These are phyloP conservation scores for Drosophila grimshawi DNA, from an alignment of 1,140 invertebrate genomes.

Conservation along the genomic window DNA sequence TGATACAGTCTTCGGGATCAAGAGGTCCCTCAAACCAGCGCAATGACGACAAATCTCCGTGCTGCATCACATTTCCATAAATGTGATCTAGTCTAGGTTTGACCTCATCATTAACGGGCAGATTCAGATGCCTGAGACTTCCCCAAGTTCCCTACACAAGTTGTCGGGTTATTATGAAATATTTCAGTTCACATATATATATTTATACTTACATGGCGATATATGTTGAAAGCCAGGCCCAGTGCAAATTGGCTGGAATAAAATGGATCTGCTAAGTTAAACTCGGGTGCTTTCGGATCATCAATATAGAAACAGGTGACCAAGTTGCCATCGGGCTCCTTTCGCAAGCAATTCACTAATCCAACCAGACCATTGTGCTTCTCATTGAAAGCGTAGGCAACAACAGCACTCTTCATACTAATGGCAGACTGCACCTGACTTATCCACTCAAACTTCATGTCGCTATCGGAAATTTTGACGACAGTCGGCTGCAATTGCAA, in stretches of 20 bases:
- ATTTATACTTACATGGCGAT: constrained; percentile 86
- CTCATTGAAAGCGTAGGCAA: constrained; percentile 87
- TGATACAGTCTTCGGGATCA: constrained; percentile 78
- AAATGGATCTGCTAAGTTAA: constrained; percentile 87
- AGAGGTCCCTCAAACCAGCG: constrained; percentile 91
- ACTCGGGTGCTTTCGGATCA: constrained; percentile 88
- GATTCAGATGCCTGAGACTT: constrained; percentile 89
- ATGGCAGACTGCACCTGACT: constrained; percentile 85
- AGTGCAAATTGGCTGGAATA: constrained; percentile 88
- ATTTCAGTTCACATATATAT: constrained; percentile 2
- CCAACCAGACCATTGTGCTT: constrained; percentile 92
- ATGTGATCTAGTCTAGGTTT: constrained; percentile 86
- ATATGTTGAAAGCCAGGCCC: constrained; percentile 94
- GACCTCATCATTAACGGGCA: constrained; percentile 84
- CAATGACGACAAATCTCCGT: constrained; percentile 94
- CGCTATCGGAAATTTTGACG: constrained; percentile 68
- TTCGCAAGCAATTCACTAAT: constrained; percentile 90
- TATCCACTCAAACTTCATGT: constrained; percentile 86
- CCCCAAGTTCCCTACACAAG: constrained; percentile 89
- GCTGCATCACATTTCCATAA: constrained; percentile 90
- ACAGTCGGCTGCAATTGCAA: constrained; percentile 62
- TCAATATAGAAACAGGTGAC: constrained; percentile 88
- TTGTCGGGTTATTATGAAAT: background rate
- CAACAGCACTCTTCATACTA: constrained; percentile 84
- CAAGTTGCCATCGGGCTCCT: constrained; percentile 88